Conservation (phyloP, 1,140 invertebrate species). For the Eriocheir sinensis region DNA sequence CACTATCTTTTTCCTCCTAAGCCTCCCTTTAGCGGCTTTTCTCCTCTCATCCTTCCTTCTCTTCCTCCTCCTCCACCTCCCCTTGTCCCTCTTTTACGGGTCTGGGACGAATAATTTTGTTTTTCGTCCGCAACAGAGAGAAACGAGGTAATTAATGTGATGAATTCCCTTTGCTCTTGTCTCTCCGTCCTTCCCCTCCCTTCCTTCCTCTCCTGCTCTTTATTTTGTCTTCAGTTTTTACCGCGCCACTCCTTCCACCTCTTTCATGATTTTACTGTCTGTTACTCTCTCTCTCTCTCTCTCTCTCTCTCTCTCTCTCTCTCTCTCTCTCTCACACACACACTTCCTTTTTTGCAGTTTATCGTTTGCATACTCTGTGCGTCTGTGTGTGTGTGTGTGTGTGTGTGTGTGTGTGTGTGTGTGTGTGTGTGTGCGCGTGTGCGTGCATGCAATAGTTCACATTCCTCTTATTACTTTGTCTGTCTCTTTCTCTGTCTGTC, state of each 20-base stretch:
- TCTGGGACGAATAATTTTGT: background rate
- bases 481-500: background rate
- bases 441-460: too few species aligned
- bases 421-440: conserved; percentile 10
- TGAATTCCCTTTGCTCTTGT: background rate
- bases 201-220: too few species aligned
- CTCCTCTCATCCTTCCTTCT: too few species aligned
- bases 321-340: background rate
- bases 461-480: too few species aligned
- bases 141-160: background rate
- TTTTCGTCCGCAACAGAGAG: background rate
- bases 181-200: too few species aligned
- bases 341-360: background rate
- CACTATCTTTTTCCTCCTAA: background rate
- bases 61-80: background rate
- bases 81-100: background rate
- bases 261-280: background rate
- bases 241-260: too few species aligned
- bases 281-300: conserved; percentile 12
- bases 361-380: background rate
- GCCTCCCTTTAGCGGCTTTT: too few species aligned
- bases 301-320: background rate
- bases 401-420: conserved; percentile 16
- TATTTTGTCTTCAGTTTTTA: too few species aligned
- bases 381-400: background rate